Percentiles rank a stretch among this genome's conserved stretches.
Evolutionary conservation across 1,140 invertebrate genomes (phyloP).

Genomic region (Camponotus pennsylvanicus): DNA sequence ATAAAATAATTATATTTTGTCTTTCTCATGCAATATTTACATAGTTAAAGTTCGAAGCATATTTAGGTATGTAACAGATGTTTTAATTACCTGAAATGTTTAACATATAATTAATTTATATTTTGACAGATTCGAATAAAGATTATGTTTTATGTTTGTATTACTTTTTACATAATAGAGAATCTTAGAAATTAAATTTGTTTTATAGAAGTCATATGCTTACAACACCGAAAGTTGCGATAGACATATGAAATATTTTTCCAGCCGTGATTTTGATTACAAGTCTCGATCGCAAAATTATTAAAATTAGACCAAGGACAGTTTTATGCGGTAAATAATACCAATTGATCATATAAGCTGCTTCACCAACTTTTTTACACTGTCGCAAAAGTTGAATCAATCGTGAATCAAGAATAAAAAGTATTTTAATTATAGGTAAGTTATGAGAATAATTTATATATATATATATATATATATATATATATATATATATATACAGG

Average conservation of each 20-base stretch:
- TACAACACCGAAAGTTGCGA: constrained; percentile 63
- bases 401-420: too few relatives aligned
- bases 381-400: constrained; percentile 5
- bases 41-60: constrained; percentile 34
- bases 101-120: not conserved
- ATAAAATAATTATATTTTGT: too few relatives aligned
- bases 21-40: not conserved
- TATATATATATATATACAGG: too few relatives aligned
- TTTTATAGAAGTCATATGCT: not conserved
- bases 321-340: constrained; percentile 69
- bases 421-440: too few relatives aligned
- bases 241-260: constrained; percentile 71
- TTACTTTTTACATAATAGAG: too few relatives aligned
- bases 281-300: constrained; percentile 67
- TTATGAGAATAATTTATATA: too few relatives aligned
- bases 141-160: too few relatives aligned
- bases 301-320: constrained; percentile 65
- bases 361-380: constrained; percentile 69
- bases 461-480: too few relatives aligned
- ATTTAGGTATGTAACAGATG: constrained; percentile 16
- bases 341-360: constrained; percentile 73
- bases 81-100: constrained; percentile 17
- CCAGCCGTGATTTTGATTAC: constrained; percentile 75
- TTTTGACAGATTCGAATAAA: not conserved
- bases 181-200: too few relatives aligned